Conservation (phyloP, 2,113 vertebrate genomes). For the Myotis lucifugus region DNA sequence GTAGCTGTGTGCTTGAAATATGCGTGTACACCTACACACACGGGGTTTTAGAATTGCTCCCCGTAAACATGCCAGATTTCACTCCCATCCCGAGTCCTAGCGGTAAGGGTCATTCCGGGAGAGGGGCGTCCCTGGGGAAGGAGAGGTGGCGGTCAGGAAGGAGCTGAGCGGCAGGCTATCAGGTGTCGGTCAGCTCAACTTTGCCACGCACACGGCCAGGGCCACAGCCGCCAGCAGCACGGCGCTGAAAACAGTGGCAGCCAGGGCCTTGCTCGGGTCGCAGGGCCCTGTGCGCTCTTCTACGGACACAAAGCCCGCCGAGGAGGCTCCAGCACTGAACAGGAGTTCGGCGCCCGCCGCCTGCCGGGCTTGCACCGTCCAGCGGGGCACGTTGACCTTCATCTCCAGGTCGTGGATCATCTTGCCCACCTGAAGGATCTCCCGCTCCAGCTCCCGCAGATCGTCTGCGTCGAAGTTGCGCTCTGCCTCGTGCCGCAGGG, state of each 20-base stretch:
- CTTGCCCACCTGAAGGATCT: slow-evolving; percentile 93
- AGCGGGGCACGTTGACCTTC: slow-evolving; percentile 98
- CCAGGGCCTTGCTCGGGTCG: slow-evolving; percentile 89
- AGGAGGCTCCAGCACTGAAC: slow-evolving; percentile 91
- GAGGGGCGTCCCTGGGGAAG: not conserved
- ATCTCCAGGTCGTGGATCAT: slow-evolving; percentile 99
- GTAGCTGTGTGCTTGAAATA: slow-evolving; percentile 24
- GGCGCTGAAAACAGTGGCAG: slow-evolving; percentile 90
- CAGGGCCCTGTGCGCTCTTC: slow-evolving; percentile 87
- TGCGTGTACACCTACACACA: not conserved
- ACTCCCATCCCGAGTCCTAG: not conserved
- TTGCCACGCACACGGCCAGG: slow-evolving; percentile 93
- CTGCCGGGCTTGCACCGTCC: slow-evolving; percentile 97
- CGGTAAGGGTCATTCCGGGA: not conserved
- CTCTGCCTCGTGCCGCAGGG: slow-evolving; percentile 93
- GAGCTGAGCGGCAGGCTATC: not conserved
- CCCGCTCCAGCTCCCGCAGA: slow-evolving; percentile 91
- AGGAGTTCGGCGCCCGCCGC: slow-evolving; percentile 94
- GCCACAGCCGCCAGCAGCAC: slow-evolving; percentile 92
- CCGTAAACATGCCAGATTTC: not conserved
- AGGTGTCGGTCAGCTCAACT: slow-evolving; percentile 86
- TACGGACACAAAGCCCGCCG: slow-evolving; percentile 89
- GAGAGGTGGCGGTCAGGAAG: not conserved
- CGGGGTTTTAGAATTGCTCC: not conserved
- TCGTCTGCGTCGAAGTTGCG: slow-evolving; percentile 92